These are phyloP conservation scores for Drosophila orosa DNA, from an alignment of 1,140 invertebrate genomes.

Conservation along the genomic window DNA sequence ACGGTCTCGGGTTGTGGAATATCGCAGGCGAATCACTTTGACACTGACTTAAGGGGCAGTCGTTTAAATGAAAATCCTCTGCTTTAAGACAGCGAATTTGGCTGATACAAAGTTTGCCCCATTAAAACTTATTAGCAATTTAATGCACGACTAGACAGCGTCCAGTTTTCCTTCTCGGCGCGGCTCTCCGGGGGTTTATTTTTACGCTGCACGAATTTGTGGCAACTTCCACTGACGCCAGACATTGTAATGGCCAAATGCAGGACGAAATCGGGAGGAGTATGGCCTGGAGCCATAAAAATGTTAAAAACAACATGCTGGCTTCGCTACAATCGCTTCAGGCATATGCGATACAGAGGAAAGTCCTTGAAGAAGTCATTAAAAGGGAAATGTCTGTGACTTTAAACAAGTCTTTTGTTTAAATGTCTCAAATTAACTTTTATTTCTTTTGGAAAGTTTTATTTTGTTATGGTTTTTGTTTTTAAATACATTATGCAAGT, in stretches of 20 bases:
- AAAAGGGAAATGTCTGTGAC: neutral
- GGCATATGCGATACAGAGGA: conserved; percentile 28
- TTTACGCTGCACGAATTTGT: conserved; percentile 48
- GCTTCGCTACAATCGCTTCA: conserved; percentile 15
- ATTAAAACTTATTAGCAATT: conserved; percentile 82
- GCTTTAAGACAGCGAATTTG: conserved; percentile 19
- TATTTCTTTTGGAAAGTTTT: neutral
- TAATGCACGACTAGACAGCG: conserved; percentile 77
- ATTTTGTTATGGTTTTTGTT: neutral
- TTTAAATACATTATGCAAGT: neutral
- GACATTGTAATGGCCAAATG: conserved; percentile 56
- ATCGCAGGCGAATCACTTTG: conserved; percentile 45
- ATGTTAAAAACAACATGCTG: conserved; percentile 74
- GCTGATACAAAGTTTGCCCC: conserved; percentile 63
- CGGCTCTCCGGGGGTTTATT: conserved; percentile 10
- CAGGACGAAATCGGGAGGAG: conserved; percentile 2
- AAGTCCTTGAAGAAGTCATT: conserved; percentile 16
- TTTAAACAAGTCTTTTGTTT: neutral
- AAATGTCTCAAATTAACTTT: neutral
- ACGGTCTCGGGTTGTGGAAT: conserved; percentile 30
- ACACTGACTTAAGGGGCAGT: conserved; percentile 48
- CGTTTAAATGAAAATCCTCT: conserved; percentile 32
- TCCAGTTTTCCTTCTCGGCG: conserved; percentile 11
- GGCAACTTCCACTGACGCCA: conserved; percentile 68
- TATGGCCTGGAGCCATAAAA: conserved; percentile 34